Base-by-base conservation (phyloP, 30 jellyfish, hydroid and myxozoan species). In the Morbakka virulenta region DNA sequence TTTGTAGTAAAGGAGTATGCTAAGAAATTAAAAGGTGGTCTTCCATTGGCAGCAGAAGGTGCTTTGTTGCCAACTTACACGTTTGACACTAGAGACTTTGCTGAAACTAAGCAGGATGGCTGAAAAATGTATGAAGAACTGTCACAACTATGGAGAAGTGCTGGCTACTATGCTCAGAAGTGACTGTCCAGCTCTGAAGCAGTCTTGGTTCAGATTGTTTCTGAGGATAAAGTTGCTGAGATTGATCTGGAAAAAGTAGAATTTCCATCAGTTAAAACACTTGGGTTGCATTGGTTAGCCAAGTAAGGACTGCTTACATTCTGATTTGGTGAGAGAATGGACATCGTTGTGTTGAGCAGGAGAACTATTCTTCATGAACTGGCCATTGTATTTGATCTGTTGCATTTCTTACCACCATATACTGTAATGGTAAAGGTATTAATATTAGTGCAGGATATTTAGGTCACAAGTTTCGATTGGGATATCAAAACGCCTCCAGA, bases 321-420 rank as follows among this genome's bases (percentile, higher is more conserved):
- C 24, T 17, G 1, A 0, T 24, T 11, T 17, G 49, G 23, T 48
- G 61, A 24, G 52, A 57, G 73, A 3, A 63, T 30, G 9, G 61
- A 49, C 3, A 29, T 20, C n/a, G 12, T 31, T 13, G 4, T 49
- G 28, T 9, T 72, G 27, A 72, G 32, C 21, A 72, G 52, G 84
- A 75, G 79, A 34, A 12, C 65, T 14, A 52, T 30, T 53, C 67
- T 75, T 17, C 2, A 77, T 9, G 22, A 11, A 0, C 32, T 29
- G 53, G 76, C 79, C 28, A 75, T 50, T 22, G n/a, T 75, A 23
- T 75, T 30, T 32, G 86, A 75, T 29, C 86, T 77, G 11, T 20
- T 75, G 30, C 77, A 67, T 25, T 75, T 29, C 23, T 52, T 75
- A 6, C 26, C 62, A n/a, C 1, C 34, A 48, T 49, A 52, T 13